Percentiles rank a stretch among this genome's conserved stretches.
Evolutionary conservation across 2,113 vertebrate species (phyloP).

Genomic region (Notechis scutatus): DNA sequence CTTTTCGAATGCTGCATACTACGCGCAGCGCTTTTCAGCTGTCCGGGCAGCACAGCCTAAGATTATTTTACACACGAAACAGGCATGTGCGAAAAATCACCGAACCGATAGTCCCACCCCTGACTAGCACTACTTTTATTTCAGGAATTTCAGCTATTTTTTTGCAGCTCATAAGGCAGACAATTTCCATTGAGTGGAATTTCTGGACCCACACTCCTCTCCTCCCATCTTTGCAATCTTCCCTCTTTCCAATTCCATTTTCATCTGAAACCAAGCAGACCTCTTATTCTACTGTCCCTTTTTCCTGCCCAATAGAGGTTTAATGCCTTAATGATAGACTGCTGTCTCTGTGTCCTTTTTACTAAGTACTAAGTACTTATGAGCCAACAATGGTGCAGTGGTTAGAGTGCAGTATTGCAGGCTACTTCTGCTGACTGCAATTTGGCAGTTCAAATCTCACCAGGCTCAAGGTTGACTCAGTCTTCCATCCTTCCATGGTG

Average conservation of each 20-base stretch:
- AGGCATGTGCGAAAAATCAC: too few species aligned
- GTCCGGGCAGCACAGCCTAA: too few species aligned
- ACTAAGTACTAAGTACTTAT: neutral
- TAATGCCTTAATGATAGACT: neutral
- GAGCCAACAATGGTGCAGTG: too few species aligned
- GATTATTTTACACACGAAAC: too few species aligned
- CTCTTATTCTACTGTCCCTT: neutral
- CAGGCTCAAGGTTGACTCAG: too few species aligned
- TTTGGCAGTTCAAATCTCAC: too few species aligned
- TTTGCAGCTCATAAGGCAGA: neutral
- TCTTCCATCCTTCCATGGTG: too few species aligned
- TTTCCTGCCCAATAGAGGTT: neutral
- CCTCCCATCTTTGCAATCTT: neutral
- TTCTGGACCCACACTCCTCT: neutral
- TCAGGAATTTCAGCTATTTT: neutral
- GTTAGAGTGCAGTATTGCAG: too few species aligned
- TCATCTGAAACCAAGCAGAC: neutral
- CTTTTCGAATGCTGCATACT: too few species aligned
- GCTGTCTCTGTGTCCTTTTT: neutral
- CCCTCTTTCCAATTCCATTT: neutral
- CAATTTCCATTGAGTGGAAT: neutral
- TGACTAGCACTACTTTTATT: neutral
- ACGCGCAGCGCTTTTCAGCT: too few species aligned
- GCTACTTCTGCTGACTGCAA: too few species aligned
- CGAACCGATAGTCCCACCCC: too few species aligned